These are phyloP conservation scores for Peromyscus eremicus DNA, from an alignment of 2,797 vertebrate species.

Conservation along the genomic window DNA sequence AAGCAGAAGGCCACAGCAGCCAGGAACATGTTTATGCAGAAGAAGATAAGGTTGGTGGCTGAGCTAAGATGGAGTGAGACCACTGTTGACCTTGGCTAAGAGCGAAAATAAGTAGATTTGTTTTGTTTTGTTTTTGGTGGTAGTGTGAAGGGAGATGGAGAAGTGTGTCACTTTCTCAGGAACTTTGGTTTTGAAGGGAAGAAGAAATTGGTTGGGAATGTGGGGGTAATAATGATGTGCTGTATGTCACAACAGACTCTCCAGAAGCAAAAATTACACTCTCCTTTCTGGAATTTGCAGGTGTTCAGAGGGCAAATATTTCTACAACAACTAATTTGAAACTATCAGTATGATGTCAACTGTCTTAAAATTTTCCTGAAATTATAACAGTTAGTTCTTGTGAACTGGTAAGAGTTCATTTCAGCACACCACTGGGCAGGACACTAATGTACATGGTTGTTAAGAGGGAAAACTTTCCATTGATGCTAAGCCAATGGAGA, in stretches of 20 bases:
- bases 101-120: not conserved
- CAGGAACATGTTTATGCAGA: not conserved
- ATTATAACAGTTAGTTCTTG: not conserved
- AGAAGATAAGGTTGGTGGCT: not conserved
- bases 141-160: not conserved
- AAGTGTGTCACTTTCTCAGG: not conserved
- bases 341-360: not conserved
- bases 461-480: not conserved
- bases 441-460: not conserved
- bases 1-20: not conserved
- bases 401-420: not conserved
- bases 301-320: not conserved
- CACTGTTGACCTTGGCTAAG: not conserved
- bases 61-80: not conserved
- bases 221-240: not conserved
- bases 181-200: conserved; percentile 37
- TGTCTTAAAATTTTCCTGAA: not conserved
- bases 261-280: not conserved
- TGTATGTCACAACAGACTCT: not conserved
- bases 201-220: not conserved
- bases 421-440: not conserved
- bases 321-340: not conserved
- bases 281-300: not conserved
- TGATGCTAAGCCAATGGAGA: not conserved
- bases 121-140: not conserved